Percentiles rank a stretch among this genome's conserved stretches.
These are phyloP conservation scores for Lasius fuliginosus DNA, from an alignment of 2,888 invertebrate species.

Conservation along the genomic window DNA sequence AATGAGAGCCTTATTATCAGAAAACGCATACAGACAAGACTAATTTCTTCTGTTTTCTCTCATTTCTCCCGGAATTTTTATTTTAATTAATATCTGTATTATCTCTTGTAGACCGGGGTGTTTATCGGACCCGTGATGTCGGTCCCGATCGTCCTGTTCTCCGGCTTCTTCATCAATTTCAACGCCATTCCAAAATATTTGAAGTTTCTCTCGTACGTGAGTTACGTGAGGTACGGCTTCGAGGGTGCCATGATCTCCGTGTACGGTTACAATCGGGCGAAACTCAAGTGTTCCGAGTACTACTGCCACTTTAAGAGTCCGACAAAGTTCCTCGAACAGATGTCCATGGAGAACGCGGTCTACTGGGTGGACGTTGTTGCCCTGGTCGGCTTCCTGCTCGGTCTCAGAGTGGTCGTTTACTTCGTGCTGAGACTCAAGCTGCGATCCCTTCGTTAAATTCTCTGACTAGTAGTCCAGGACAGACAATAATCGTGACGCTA, in stretches of 20 bases:
- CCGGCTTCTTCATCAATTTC: constrained; percentile 97
- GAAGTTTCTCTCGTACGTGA: constrained; percentile 95
- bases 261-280: constrained; percentile 95
- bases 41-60: background rate
- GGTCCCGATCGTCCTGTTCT: constrained; percentile 96
- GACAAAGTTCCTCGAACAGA: constrained; percentile 93
- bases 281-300: constrained; percentile 93
- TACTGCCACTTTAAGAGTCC: constrained; percentile 95
- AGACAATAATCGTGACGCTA: constrained; percentile 58
- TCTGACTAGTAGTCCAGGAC: constrained; percentile 43
- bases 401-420: constrained; percentile 93
- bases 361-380: constrained; percentile 95
- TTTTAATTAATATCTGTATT: background rate
- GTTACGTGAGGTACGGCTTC: constrained; percentile 96
- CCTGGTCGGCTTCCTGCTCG: constrained; percentile 93
- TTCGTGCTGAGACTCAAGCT: constrained; percentile 94
- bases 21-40: background rate
- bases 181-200: constrained; percentile 96
- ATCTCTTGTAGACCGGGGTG: constrained; percentile 87
- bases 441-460: constrained; percentile 85
- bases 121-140: constrained; percentile 95
- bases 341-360: constrained; percentile 92
- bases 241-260: constrained; percentile 97
- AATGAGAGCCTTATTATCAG: background rate
- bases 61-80: background rate